A percentile compares a stretch with the other conserved stretches of the same genome.
Conservation (phyloP, 2,797 vertebrate species). For the Aphelocoma californica region DNA sequence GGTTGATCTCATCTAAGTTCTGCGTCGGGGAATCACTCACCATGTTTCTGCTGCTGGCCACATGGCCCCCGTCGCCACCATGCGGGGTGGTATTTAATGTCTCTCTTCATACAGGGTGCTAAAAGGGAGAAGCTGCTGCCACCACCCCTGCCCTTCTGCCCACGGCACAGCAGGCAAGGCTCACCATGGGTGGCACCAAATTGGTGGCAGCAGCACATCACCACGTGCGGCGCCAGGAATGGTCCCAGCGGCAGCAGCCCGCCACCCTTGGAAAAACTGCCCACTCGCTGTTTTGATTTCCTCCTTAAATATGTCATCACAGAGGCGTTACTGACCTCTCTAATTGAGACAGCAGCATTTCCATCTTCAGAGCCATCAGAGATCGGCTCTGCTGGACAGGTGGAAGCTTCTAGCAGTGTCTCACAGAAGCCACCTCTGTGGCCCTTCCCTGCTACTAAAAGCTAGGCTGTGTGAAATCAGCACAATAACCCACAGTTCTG, state of each 20-base stretch:
- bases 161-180: neutral
- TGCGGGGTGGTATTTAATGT: neutral
- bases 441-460: neutral
- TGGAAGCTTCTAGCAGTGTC: neutral
- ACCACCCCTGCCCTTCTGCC: neutral
- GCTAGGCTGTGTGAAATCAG: neutral
- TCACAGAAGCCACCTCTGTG: neutral
- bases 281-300: neutral
- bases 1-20: neutral
- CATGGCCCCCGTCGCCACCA: rapidly evolving
- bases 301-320: neutral
- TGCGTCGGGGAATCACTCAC: neutral
- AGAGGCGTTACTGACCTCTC: neutral
- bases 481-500: neutral
- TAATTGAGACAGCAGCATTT: neutral
- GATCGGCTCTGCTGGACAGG: neutral
- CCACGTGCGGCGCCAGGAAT: rapidly evolving
- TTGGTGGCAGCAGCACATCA: rapidly evolving
- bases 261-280: neutral
- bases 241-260: rapidly evolving
- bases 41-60: neutral
- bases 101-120: neutral
- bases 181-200: rapidly evolving
- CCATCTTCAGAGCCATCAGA: neutral
- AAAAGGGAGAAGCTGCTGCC: neutral